phyloP scores from a whole-genome alignment of 2,888 invertebrate species.

The Acheta domesticus region DNA sequence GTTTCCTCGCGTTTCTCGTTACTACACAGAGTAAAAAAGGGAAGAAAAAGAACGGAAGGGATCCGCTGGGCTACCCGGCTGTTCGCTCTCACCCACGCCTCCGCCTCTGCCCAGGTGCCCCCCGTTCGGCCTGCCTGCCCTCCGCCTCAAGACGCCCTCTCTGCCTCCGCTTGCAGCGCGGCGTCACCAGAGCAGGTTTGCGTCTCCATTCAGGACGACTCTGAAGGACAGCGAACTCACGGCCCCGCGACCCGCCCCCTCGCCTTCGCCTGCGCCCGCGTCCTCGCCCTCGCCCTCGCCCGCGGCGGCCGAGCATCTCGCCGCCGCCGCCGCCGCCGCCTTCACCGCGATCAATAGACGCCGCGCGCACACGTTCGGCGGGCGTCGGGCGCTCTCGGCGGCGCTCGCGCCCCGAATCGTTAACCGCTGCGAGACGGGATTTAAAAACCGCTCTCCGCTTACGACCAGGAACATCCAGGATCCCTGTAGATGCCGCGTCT shows the following conservation, averaged over 20 bases:
- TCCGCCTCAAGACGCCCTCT: too few relatives aligned
- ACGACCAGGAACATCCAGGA: too few relatives aligned
- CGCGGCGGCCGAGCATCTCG: not conserved
- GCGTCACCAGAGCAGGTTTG: not conserved
- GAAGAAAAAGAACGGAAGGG: too few relatives aligned
- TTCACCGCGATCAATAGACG: not conserved
- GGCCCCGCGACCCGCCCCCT: not conserved
- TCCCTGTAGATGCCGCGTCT: too few relatives aligned
- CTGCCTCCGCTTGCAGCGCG: not conserved
- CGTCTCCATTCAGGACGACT: conserved; percentile 18
- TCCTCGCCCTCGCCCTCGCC: not conserved
- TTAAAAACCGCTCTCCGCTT: not conserved
- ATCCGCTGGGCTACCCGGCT: too few relatives aligned
- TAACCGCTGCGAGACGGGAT: not conserved
- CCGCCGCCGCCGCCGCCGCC: not conserved
- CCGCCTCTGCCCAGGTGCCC: too few relatives aligned
- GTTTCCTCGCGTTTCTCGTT: too few relatives aligned
- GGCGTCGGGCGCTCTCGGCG: conserved; percentile 1
- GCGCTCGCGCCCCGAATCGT: not conserved
- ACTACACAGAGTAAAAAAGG: too few relatives aligned
- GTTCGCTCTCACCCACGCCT: too few relatives aligned
- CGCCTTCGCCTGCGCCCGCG: not conserved
- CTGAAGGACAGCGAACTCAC: conserved; percentile 8
- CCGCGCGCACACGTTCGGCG: not conserved
- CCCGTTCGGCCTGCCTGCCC: too few relatives aligned